Conservation (phyloP, 2,888 invertebrate genomes). For the Seira musarum region DNA sequence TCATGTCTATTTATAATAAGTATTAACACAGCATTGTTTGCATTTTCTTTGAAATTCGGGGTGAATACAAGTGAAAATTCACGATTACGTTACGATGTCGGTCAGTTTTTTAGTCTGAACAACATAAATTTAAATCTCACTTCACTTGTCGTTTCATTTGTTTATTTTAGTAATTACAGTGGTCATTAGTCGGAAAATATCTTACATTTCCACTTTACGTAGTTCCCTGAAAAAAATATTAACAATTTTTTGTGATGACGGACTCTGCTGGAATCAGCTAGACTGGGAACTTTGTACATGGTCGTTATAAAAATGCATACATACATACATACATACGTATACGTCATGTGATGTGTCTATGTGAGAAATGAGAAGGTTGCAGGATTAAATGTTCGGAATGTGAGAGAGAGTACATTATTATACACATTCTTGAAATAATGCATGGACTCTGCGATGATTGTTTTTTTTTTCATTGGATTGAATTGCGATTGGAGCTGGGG, state of each 20-base stretch:
- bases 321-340: too few relatives aligned
- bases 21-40: too few relatives aligned
- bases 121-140: constrained; percentile 10
- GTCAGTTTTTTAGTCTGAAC: neutral
- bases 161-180: constrained; percentile 9
- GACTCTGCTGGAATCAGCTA: too few relatives aligned
- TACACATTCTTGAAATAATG: too few relatives aligned
- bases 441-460: neutral
- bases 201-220: neutral
- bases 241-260: too few relatives aligned
- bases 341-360: neutral
- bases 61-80: neutral
- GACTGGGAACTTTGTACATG: too few relatives aligned
- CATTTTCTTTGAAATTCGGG: neutral
- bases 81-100: constrained; percentile 6
- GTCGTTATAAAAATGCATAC: too few relatives aligned
- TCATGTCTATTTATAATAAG: too few relatives aligned
- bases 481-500: too few relatives aligned
- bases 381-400: too few relatives aligned
- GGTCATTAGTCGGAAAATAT: constrained; percentile 9
- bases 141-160: constrained; percentile 11
- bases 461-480: constrained; percentile 7
- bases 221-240: neutral
- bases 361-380: neutral
- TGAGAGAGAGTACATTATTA: too few relatives aligned